Evolutionary conservation across 2,797 vertebrate genomes (phyloP), one percentile per base, ranked within the genome.

Genomic region (Hemitrygon akajei): DNA sequence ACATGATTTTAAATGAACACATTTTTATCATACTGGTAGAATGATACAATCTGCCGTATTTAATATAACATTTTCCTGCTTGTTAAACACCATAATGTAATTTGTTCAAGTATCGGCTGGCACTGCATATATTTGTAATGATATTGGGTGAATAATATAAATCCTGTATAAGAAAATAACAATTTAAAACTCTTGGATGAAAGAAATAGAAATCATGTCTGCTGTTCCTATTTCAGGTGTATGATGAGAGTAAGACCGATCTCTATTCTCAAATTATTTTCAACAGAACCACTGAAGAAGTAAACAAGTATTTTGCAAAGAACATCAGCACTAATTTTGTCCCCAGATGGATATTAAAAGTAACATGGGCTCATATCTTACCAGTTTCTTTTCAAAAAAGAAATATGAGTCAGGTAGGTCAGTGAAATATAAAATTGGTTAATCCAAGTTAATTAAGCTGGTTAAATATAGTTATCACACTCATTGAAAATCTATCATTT

Each of bases 341-440:
- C 12, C 97, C 97, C 0, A 94, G 93, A 81, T 98, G 97, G 97
- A 97, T 98, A 94, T 95, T 97, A 22, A 98, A 97, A 95, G 96
- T 98, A 94, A 98, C 97, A 22, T 98, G 97, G 97, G 97, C 97
- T 94, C 94, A 96, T 0, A 96, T 97, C 93, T 95, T 97, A 95
- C 96, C 97, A 0, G 95, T 97, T 47, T 96, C 95, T 69, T 97
- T 96, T 94, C 97, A 98, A 95, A 97, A 95, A 93, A 93, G 96
- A 94, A 96, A 96, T 95, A 60, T 94, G 22, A 97, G 97, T 94
- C 97, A 97, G 97, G 97, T 98, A 94, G 40, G 91, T 93, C 40
- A 76, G 66, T 92, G 37, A 7, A 92, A 7, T 56, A 93, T 10
- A 30, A 93, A 30, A 76, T 27, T 56, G 14, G 25, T 47, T 71